Percentiles rank a stretch among this genome's conserved stretches.
Conservation (phyloP, 2,797 vertebrate species). For the Rhynchonycteris naso region DNA sequence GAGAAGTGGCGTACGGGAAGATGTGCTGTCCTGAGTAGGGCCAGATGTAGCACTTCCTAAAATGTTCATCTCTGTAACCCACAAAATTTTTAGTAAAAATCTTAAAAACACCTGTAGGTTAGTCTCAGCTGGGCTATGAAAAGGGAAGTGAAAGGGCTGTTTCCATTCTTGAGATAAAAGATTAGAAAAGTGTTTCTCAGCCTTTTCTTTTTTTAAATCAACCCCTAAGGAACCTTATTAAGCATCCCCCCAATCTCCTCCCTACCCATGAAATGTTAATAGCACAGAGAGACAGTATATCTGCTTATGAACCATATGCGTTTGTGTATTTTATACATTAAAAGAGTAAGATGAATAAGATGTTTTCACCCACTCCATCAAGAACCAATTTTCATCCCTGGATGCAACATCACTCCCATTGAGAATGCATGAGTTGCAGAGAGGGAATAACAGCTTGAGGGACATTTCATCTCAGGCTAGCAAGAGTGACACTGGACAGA, state of each 20-base stretch:
- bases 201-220: background rate
- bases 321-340: background rate
- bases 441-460: background rate
- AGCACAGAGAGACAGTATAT: background rate
- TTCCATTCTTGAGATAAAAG: background rate
- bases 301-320: background rate
- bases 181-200: background rate
- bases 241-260: background rate
- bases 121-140: background rate
- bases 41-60: background rate
- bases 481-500: background rate
- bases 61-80: background rate
- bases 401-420: background rate
- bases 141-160: background rate
- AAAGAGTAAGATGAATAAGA: background rate
- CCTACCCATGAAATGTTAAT: slow-evolving; percentile 1
- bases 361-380: background rate
- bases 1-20: background rate
- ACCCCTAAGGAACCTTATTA: background rate
- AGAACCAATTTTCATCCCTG: background rate
- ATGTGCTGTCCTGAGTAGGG: background rate
- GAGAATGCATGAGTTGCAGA: background rate
- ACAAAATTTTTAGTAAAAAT: slow-evolving; percentile 8
- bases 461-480: background rate
- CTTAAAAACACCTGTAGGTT: background rate